Evolutionary conservation across 1,140 invertebrate genomes (phyloP), one percentile per base, ranked within the genome.

Genomic region (Tribolium madens): DNA sequence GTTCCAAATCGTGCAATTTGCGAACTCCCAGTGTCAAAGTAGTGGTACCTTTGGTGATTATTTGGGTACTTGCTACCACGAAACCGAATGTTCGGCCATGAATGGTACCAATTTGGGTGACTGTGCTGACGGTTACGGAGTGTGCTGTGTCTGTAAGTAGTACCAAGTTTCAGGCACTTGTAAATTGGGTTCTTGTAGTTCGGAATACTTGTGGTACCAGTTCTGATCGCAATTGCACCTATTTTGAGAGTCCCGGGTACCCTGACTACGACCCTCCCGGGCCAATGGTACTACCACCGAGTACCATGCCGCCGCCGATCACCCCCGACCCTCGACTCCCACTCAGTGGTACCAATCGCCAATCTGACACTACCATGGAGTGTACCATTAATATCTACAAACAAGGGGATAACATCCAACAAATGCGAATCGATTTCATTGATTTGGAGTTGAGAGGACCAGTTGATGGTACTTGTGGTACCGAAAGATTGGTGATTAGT

Each of bases 1-100:
- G 0, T 93, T 95, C 81, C 90, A 92, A 64, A 87, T 94, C n/a
- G 89, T 94, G 15, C 88, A 91, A 73, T 93, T 94, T 83, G 87
- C 90, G 12, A 93, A 94, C 81, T 88, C 87, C 1, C 83, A 87
- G 31, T 94, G 93, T 82, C 81, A 85, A 6, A 84, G 87, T 7
- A 84, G 84, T 47, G 82, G 81, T 6, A 85, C 87, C 1, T 83
- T 80, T 17, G 87, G 86, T 74, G 89, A 89, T 7, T 84, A 90
- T 60, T 89, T 89, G 79, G 93, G 93, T 0, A 90, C 88, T 13
- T 95, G 93, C 80, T 89, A 92, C 78, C 91, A 91, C 75, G 85
- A 89, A 60, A 86, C 88, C 46, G 91, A 94, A 80, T 95, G 93
- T 82, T 84, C 87, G 14, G 85, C 85, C 26, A 75, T 88, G 17